Conservation (phyloP, 2,113 vertebrate species). For the Aegypius monachus region DNA sequence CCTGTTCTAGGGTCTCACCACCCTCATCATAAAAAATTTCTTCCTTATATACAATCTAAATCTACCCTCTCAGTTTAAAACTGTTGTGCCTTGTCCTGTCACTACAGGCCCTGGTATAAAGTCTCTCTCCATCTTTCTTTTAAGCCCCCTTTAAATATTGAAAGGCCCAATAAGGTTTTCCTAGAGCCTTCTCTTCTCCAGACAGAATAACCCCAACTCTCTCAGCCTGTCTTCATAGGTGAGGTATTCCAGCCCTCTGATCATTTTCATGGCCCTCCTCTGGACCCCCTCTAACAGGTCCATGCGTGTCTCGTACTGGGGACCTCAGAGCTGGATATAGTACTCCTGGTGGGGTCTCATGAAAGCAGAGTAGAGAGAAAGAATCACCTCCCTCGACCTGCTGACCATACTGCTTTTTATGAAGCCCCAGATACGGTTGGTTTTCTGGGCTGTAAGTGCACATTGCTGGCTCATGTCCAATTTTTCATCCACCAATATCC, state of each 20-base stretch:
- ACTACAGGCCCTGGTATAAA: neutral
- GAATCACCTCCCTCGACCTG: accelerated
- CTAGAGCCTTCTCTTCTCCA: neutral
- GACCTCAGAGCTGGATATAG: neutral
- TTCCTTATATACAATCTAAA: neutral
- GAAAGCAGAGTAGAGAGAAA: accelerated
- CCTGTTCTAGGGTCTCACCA: neutral
- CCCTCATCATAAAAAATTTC: neutral
- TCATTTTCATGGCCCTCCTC: neutral
- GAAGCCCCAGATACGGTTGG: accelerated
- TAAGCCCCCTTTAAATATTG: neutral
- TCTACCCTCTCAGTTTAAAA: neutral
- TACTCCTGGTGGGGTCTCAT: neutral
- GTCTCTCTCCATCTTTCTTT: neutral
- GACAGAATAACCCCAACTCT: neutral
- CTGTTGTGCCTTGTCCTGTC: accelerated
- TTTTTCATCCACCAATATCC: neutral
- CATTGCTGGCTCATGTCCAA: neutral
- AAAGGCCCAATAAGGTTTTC: neutral
- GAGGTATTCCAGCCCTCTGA: neutral
- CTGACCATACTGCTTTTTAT: neutral
- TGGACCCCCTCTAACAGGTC: neutral
- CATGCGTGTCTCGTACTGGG: no score
- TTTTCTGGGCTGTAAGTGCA: neutral
- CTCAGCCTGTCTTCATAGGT: neutral